Conservation (phyloP, 2,888 invertebrate genomes). For the Eupithecia pulchellata region DNA sequence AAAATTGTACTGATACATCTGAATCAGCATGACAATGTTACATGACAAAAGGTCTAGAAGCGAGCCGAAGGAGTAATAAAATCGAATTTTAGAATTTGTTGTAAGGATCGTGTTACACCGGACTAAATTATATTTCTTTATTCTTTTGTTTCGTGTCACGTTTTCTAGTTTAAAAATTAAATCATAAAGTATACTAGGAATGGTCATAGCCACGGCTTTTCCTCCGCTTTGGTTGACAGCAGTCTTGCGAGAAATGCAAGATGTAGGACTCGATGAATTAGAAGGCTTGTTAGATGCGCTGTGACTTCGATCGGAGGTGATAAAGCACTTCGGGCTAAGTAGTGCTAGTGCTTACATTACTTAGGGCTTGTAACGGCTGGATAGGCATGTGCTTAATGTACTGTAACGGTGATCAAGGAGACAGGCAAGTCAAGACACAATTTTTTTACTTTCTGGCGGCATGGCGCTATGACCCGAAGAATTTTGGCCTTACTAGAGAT, state of each 20-base stretch:
- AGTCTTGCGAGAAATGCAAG: constrained; percentile 17
- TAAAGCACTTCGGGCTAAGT: constrained; percentile 7
- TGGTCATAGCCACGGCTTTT: background rate
- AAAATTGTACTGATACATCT: background rate
- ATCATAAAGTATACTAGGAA: background rate
- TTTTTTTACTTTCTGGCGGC: too few relatives aligned
- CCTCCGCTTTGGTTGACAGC: background rate
- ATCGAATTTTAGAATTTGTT: background rate
- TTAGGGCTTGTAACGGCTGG: background rate
- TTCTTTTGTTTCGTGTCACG: background rate
- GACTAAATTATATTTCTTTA: background rate
- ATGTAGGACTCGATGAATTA: constrained; percentile 25
- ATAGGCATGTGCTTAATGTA: background rate
- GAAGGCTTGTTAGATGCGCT: constrained; percentile 16
- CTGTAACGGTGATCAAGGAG: background rate
- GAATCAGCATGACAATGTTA: too few relatives aligned
- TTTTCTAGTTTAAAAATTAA: background rate
- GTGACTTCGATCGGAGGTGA: constrained; percentile 15
- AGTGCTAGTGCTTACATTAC: constrained; percentile 1
- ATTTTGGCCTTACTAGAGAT: too few relatives aligned
- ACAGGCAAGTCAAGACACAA: background rate
- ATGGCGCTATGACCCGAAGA: too few relatives aligned
- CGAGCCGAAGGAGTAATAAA: background rate
- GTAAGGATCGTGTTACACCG: background rate
- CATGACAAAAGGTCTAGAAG: background rate